Percentiles rank a stretch among this genome's conserved stretches.
phyloP scores from a whole-genome alignment of 2,113 vertebrate genomes.

The Forbesichthys papilliferus region DNA sequence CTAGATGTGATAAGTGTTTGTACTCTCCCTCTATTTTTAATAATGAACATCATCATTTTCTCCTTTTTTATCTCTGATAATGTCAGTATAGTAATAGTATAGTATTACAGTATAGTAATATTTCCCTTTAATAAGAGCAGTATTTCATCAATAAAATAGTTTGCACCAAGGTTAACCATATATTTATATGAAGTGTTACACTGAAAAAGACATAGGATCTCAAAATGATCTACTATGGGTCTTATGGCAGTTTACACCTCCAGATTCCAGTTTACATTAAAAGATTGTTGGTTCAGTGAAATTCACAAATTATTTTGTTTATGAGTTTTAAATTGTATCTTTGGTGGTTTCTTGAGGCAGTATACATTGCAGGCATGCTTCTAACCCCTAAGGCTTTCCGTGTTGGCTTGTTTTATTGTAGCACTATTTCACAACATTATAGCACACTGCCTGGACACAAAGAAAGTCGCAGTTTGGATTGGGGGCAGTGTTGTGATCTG shows the following conservation, averaged over 20 bases:
- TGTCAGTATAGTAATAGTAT: neutral
- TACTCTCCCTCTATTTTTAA: neutral
- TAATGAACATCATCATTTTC: neutral
- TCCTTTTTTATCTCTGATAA: conserved; percentile 10
- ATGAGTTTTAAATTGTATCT: no score
- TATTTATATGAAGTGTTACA: neutral
- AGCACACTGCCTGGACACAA: no score
- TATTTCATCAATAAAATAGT: no score
- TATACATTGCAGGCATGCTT: neutral
- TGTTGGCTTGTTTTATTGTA: neutral
- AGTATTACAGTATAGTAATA: conserved; percentile 8
- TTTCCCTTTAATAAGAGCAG: neutral
- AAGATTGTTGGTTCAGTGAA: no score
- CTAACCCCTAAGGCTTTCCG: conserved; percentile 10
- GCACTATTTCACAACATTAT: neutral
- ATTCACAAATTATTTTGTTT: no score
- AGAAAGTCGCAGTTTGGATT: no score
- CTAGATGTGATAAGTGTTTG: neutral
- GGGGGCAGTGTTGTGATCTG: no score
- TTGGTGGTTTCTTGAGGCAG: neutral
- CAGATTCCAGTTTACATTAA: neutral
- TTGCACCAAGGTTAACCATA: neutral
- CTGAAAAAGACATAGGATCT: neutral
- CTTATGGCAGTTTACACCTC: neutral
- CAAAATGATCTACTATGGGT: no score